These are phyloP conservation scores for Chaitophorus viminalis DNA, from an alignment of 2,888 invertebrate genomes.

Conservation along the genomic window DNA sequence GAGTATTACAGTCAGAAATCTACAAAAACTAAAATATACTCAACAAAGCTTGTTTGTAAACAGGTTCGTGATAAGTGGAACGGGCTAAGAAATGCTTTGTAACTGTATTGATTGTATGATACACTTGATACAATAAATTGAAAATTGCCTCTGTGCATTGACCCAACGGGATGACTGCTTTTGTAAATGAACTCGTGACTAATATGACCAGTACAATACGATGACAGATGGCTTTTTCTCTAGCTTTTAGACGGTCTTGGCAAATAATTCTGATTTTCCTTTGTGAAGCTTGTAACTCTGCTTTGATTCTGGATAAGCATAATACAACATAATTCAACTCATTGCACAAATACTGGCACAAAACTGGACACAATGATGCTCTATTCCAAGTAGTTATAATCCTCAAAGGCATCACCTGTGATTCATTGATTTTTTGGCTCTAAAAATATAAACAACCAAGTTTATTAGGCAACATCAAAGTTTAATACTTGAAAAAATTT, in stretches of 20 bases:
- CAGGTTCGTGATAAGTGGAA: constrained; percentile 69
- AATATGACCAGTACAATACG: constrained; percentile 59
- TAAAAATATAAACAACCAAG: background rate
- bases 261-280: constrained; percentile 31
- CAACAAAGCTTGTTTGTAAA: constrained; percentile 71
- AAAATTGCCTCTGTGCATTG: constrained; percentile 71
- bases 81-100: constrained; percentile 73
- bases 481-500: too few species aligned
- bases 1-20: constrained; percentile 6
- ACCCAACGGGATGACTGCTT: constrained; percentile 70
- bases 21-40: constrained; percentile 49
- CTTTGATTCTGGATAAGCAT: constrained; percentile 42
- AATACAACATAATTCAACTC: constrained; percentile 29
- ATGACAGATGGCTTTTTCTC: constrained; percentile 62
- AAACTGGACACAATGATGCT: background rate
- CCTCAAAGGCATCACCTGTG: background rate
- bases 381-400: constrained; percentile 35
- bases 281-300: constrained; percentile 26
- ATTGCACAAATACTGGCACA: constrained; percentile 46
- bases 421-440: background rate
- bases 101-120: constrained; percentile 70
- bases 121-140: constrained; percentile 71
- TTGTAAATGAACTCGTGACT: constrained; percentile 70
- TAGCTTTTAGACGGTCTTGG: constrained; percentile 28
- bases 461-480: too few species aligned